A percentile compares a stretch with the other conserved stretches of the same genome.
Evolutionary conservation across 2,888 invertebrate species (phyloP).

Genomic region (Galerucella nymphaeae): DNA sequence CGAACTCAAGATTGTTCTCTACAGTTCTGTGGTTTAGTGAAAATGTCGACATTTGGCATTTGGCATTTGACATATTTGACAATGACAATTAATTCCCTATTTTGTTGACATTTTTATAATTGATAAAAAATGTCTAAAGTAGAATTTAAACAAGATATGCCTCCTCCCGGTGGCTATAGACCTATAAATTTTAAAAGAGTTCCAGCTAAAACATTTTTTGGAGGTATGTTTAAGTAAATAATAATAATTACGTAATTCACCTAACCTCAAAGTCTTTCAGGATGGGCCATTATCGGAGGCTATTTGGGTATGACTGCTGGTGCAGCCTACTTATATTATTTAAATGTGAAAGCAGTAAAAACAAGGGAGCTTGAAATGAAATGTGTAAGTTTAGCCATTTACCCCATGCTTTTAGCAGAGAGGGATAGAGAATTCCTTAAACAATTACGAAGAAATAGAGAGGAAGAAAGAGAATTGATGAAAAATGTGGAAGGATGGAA

Average conservation of each 20-base stretch:
- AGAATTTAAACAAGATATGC: constrained; percentile 84
- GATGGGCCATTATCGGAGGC: constrained; percentile 72
- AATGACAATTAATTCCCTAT: neutral
- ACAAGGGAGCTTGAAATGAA: constrained; percentile 78
- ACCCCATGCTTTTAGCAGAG: constrained; percentile 84
- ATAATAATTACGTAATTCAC: constrained; percentile 49
- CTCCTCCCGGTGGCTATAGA: constrained; percentile 91
- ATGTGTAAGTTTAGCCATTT: constrained; percentile 80
- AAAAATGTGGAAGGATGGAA: constrained; percentile 91
- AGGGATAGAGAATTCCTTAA: constrained; percentile 86
- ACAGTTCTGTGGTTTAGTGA: too few species aligned
- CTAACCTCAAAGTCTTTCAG: constrained; percentile 62
- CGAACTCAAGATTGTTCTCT: too few species aligned
- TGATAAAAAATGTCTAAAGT: constrained; percentile 44
- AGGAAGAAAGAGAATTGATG: constrained; percentile 89
- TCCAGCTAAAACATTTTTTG: constrained; percentile 78
- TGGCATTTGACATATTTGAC: too few species aligned
- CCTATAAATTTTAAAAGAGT: constrained; percentile 78
- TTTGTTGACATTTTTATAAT: constrained; percentile 10
- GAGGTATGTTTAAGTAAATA: constrained; percentile 66
- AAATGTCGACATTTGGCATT: too few species aligned
- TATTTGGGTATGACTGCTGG: constrained; percentile 70
- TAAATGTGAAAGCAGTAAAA: constrained; percentile 68
- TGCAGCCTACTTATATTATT: constrained; percentile 70
- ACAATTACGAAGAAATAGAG: constrained; percentile 81